Base-by-base conservation (phyloP, 2,113 vertebrate species). In the Cyphomyrus discorhynchus region DNA sequence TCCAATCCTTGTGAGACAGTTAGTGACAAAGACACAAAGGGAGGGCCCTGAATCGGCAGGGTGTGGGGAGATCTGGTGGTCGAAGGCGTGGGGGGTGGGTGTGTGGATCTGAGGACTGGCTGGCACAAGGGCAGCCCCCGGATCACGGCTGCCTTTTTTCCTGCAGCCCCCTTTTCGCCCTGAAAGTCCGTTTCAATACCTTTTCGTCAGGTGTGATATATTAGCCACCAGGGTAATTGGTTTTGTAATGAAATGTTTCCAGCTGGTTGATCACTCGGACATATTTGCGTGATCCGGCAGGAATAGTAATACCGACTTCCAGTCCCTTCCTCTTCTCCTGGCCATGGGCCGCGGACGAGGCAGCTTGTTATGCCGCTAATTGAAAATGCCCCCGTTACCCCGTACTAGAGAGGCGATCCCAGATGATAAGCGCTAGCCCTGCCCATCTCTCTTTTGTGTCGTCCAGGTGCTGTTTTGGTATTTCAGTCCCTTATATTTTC, bases 191-290 rank as follows among this genome's bases (percentile, higher is more conserved):
- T 88, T 91, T 94, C 91, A 91, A 90, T 92, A 91, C 53, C 77
- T 87, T 90, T 90, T 91, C 91, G 92, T 95, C 94, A 94, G 92
- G 92, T 87, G 90, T 96, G 96, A 95, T 95, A 94, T 95, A 94
- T 95, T 92, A 90, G 80, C 94, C 19, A 31, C 93, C 93, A 45
- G 88, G 90, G 45, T 96, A 95, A 97, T 97, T 96, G 93, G 94
- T 93, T 97, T 96, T 92, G 93, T 96, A 95, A 96, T 96, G 96
- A 96, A 97, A 96, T 96, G 91, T 94, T 96, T 95, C 90, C 92
- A 94, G 94, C 93, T 93, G 92, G 92, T 90, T 94, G 95, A 95
- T 94, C 93, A 91, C 95, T 94, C 93, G 93, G 94, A 93, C 95
- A 92, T 92, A 90, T 94, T 93, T 94, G 91, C 93, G 66, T 94